These are phyloP conservation scores for Colostygia pectinataria DNA, from an alignment of 2,888 invertebrate genomes.

Conservation along the genomic window DNA sequence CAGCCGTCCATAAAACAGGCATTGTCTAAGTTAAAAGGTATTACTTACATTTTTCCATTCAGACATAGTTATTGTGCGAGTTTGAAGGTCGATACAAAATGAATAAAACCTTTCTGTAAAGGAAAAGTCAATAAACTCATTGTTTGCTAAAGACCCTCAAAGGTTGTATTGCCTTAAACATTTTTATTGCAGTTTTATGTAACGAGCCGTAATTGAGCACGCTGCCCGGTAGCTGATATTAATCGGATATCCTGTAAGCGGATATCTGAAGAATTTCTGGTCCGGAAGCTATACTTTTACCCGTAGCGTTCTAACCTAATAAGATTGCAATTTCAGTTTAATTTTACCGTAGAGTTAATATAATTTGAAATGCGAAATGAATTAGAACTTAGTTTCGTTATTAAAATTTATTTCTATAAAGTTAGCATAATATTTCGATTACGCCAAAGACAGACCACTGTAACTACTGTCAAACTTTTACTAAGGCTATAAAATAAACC, in stretches of 20 bases:
- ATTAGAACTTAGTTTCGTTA: no score
- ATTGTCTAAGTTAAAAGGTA: no score
- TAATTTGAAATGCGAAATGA: no score
- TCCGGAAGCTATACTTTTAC: background rate
- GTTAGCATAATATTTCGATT: no score
- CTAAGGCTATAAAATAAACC: no score
- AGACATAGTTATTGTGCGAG: background rate
- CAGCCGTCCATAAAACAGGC: no score
- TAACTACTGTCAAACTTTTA: no score
- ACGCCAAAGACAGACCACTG: no score
- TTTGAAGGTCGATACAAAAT: constrained; percentile 1
- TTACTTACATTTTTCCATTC: constrained; percentile 5
- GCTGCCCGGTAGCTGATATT: background rate
- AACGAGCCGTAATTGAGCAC: background rate
- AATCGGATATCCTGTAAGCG: constrained; percentile 8
- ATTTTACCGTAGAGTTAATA: no score
- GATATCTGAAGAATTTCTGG: constrained; percentile 1
- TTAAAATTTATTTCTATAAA: no score
- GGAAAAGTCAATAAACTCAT: background rate
- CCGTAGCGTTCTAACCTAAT: background rate
- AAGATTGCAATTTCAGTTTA: background rate
- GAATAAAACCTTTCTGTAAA: background rate
- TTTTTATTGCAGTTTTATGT: background rate
- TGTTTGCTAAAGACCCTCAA: background rate
- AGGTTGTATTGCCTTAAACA: background rate